phyloP scores from a whole-genome alignment of 1,140 invertebrate species.

The Hyphantria cunea region DNA sequence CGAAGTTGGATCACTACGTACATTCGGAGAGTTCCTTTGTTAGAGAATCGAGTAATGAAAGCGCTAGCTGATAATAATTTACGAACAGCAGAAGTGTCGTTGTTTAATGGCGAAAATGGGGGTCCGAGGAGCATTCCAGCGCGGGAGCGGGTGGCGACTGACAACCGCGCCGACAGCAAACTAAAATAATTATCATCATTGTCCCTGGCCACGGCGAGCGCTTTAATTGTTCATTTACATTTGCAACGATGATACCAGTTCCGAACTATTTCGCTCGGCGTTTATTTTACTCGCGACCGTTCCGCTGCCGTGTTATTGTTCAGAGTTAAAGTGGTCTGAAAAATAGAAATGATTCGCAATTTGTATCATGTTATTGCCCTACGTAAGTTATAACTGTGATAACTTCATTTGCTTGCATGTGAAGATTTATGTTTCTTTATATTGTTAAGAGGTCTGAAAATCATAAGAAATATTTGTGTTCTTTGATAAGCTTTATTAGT shows the following conservation, averaged over 20 bases:
- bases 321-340: conserved; percentile 77
- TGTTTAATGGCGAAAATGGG: conserved; percentile 77
- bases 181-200: conserved; percentile 82
- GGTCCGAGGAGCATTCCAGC: conserved; percentile 76
- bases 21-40: conserved; percentile 77
- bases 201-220: conserved; percentile 76
- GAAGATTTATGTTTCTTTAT: conserved; percentile 11
- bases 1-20: conserved; percentile 75
- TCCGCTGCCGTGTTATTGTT: conserved; percentile 69
- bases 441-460: too few relatives aligned
- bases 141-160: conserved; percentile 51
- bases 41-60: conserved; percentile 77
- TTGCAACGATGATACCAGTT: conserved; percentile 80
- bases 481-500: too few relatives aligned
- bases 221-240: conserved; percentile 82
- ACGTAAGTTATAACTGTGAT: conserved; percentile 36
- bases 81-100: conserved; percentile 80
- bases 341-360: conserved; percentile 75
- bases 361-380: conserved; percentile 60
- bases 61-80: conserved; percentile 80
- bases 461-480: not conserved
- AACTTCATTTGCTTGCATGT: conserved; percentile 27
- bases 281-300: conserved; percentile 73
- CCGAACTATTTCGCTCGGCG: conserved; percentile 74
- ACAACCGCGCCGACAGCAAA: conserved; percentile 75